These are phyloP conservation scores for Pseudorectes ferrugineus DNA, from an alignment of 2,113 vertebrate genomes.

Conservation along the genomic window DNA sequence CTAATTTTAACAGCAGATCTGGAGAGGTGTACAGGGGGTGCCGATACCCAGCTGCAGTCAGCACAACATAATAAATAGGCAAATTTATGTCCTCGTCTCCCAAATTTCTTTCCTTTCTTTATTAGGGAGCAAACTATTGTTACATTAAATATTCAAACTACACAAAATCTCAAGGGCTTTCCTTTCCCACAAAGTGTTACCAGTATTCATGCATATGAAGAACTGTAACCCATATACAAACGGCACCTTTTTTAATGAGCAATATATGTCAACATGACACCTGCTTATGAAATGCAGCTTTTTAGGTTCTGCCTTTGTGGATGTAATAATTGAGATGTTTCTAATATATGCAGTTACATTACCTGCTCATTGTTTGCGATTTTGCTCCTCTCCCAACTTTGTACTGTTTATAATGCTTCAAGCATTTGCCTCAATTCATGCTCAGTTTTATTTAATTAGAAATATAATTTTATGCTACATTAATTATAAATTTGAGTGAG, in stretches of 20 bases:
- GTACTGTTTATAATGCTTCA: slow-evolving; percentile 19
- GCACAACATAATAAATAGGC: not conserved
- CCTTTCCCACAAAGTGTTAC: slow-evolving; percentile 54
- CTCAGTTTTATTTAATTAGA: slow-evolving; percentile 60
- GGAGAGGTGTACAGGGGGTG: not conserved
- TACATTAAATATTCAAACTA: slow-evolving; percentile 69
- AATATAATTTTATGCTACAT: slow-evolving; percentile 61
- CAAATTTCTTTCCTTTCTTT: slow-evolving; percentile 59
- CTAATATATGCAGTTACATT: slow-evolving; percentile 62
- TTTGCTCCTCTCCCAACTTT: slow-evolving; percentile 37
- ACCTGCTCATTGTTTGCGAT: slow-evolving; percentile 49
- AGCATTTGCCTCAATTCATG: slow-evolving; percentile 30
- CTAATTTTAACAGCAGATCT: not conserved
- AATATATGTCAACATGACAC: slow-evolving; percentile 69
- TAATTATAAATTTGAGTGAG: slow-evolving; percentile 55
- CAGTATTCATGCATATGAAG: slow-evolving; percentile 64
- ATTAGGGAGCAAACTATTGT: slow-evolving; percentile 60
- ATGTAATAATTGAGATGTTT: slow-evolving; percentile 70
- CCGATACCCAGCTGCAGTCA: slow-evolving; percentile 10
- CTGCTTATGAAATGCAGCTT: slow-evolving; percentile 64
- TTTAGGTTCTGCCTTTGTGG: slow-evolving; percentile 65
- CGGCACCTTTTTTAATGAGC: slow-evolving; percentile 66
- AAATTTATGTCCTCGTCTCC: slow-evolving; percentile 31
- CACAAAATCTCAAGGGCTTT: slow-evolving; percentile 61
- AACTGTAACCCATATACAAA: slow-evolving; percentile 60